A percentile compares a stretch with the other conserved stretches of the same genome.
Evolutionary conservation across 1,140 invertebrate genomes (phyloP).

Genomic region (Anastrepha ludens): DNA sequence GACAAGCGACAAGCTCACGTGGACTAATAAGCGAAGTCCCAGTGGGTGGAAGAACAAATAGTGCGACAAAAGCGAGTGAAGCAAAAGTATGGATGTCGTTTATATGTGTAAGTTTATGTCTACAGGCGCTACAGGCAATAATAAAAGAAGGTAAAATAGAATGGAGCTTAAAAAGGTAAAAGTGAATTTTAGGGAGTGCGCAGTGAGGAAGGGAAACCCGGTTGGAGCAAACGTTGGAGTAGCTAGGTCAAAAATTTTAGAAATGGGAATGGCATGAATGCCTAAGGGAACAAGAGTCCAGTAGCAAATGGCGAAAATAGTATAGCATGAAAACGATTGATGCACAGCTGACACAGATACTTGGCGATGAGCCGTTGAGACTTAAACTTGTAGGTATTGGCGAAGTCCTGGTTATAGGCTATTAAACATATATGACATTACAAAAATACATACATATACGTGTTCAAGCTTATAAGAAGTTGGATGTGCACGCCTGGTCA

Average conservation of each 20-base stretch:
- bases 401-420: neutral
- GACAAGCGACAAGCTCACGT: neutral
- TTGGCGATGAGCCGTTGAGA: neutral
- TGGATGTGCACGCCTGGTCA: slow-evolving; percentile 40
- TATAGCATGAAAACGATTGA: neutral
- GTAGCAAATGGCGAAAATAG: neutral
- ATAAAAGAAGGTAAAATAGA: neutral
- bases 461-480: neutral
- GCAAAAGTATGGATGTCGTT: neutral
- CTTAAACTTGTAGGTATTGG: neutral
- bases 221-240: neutral
- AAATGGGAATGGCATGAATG: neutral
- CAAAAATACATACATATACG: neutral
- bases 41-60: neutral
- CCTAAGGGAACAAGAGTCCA: neutral
- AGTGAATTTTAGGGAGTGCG: too few species aligned
- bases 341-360: neutral
- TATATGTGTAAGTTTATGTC: neutral
- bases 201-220: neutral
- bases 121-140: neutral
- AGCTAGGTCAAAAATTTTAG: slow-evolving; percentile 9
- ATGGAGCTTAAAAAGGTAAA: too few species aligned
- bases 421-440: neutral
- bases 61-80: neutral
- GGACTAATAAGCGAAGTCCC: slow-evolving; percentile 21